Evolutionary conservation across 2,113 vertebrate genomes (phyloP).

Genomic region (Sturnira hondurensis): DNA sequence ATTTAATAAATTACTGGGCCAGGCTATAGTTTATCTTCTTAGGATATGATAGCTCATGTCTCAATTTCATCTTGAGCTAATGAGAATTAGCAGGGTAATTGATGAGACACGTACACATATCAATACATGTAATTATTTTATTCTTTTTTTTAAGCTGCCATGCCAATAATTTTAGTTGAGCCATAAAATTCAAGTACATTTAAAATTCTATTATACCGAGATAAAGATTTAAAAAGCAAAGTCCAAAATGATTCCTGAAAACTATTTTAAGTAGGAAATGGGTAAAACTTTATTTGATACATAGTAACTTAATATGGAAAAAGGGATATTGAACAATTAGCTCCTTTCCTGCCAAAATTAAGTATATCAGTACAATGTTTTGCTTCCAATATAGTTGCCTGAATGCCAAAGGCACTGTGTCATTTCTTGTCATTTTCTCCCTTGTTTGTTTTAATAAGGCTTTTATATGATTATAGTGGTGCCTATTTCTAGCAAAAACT

Average conservation of each 20-base stretch:
- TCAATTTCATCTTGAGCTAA: background rate
- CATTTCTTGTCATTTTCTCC: background rate
- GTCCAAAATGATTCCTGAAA: background rate
- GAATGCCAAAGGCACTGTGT: background rate
- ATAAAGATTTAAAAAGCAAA: slow-evolving; percentile 15
- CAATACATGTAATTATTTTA: background rate
- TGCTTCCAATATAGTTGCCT: background rate
- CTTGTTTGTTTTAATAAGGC: background rate
- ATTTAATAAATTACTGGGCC: background rate
- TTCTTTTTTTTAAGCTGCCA: background rate
- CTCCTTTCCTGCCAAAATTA: background rate
- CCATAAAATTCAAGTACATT: background rate
- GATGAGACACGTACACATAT: background rate
- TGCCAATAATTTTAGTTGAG: background rate
- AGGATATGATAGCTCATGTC: background rate
- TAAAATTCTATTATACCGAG: background rate
- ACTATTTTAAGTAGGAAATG: background rate
- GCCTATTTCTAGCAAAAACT: background rate
- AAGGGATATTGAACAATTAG: background rate
- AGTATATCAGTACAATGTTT: background rate
- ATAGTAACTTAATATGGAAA: background rate
- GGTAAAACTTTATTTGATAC: background rate
- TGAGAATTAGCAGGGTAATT: background rate
- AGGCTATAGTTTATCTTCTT: background rate
- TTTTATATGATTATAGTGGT: background rate